phyloP scores from a whole-genome alignment of 2,797 vertebrate species.

The Aulostomus chinensis region DNA sequence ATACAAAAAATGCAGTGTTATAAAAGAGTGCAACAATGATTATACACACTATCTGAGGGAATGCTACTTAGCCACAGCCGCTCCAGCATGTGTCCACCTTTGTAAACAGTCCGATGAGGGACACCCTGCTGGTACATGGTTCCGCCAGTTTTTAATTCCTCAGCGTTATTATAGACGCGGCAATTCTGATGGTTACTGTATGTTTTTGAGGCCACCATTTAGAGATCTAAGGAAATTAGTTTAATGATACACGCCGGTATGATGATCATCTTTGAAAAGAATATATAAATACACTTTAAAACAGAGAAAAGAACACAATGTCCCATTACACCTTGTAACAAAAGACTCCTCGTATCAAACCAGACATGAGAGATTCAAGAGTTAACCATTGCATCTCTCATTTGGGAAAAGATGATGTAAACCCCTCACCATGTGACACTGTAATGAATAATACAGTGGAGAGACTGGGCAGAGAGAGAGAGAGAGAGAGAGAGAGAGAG shows the following conservation, averaged over 20 bases:
- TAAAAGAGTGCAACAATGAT: not conserved
- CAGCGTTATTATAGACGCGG: conserved; percentile 35
- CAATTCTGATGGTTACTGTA: accelerated
- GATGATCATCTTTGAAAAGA: accelerated
- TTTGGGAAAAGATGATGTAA: conserved; percentile 93
- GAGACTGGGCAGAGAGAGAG: conserved; percentile 22
- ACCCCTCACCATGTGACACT: conserved; percentile 91
- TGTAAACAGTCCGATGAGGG: conserved; percentile 59
- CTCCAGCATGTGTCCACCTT: conserved; percentile 23
- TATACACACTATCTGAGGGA: too few species aligned
- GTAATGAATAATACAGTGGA: conserved; percentile 89
- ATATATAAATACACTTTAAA: not conserved
- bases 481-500: conserved; percentile 36
- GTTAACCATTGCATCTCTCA: conserved; percentile 85
- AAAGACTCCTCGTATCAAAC: conserved; percentile 45
- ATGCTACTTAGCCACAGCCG: too few species aligned
- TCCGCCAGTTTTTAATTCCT: conserved; percentile 63
- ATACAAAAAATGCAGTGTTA: not conserved
- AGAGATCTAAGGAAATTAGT: not conserved
- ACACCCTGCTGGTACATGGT: conserved; percentile 21
- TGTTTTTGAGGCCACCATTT: not conserved
- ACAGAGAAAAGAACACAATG: conserved; percentile 11
- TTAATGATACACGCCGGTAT: accelerated
- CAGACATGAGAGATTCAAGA: conserved; percentile 71
- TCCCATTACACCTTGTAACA: conserved; percentile 44